Percentiles rank a stretch among this genome's conserved stretches.
phyloP scores from a whole-genome alignment of 2,888 invertebrate genomes.

The Minunthozetes semirufus region DNA sequence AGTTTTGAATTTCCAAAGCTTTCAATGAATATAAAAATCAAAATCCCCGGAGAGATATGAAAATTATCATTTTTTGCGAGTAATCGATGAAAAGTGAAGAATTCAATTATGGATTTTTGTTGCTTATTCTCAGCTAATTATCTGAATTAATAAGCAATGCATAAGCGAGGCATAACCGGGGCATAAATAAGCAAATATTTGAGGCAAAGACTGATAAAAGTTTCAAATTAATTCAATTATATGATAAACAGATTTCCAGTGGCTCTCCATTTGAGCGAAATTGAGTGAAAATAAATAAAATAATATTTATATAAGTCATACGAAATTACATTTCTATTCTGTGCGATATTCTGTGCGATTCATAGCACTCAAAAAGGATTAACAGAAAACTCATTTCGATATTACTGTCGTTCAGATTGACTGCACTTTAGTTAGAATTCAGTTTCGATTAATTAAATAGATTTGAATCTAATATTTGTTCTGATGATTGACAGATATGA shows the following conservation, averaged over 20 bases:
- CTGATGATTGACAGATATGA: slow-evolving; percentile 18
- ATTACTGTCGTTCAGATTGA: not conserved
- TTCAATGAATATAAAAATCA: too few species aligned
- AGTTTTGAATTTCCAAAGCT: not conserved
- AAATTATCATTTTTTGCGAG: too few species aligned
- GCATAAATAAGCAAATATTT: not conserved
- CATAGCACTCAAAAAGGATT: not conserved
- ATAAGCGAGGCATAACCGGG: too few species aligned
- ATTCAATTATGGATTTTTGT: too few species aligned
- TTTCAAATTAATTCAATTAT: not conserved
- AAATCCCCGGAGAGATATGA: too few species aligned
- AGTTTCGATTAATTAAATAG: not conserved
- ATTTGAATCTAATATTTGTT: not conserved
- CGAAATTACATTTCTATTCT: not conserved
- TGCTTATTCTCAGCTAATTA: too few species aligned
- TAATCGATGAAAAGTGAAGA: too few species aligned
- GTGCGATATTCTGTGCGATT: too few species aligned
- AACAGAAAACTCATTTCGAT: not conserved
- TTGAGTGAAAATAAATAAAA: not conserved
- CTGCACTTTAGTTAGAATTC: too few species aligned
- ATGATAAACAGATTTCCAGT: not conserved
- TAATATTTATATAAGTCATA: slow-evolving; percentile 3
- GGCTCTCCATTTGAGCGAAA: not conserved
- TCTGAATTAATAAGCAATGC: too few species aligned
- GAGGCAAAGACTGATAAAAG: not conserved